Evolutionary conservation across 2,888 invertebrate genomes (phyloP), one percentile per base, ranked within the genome.

Genomic region (Tortricodes alternella): DNA sequence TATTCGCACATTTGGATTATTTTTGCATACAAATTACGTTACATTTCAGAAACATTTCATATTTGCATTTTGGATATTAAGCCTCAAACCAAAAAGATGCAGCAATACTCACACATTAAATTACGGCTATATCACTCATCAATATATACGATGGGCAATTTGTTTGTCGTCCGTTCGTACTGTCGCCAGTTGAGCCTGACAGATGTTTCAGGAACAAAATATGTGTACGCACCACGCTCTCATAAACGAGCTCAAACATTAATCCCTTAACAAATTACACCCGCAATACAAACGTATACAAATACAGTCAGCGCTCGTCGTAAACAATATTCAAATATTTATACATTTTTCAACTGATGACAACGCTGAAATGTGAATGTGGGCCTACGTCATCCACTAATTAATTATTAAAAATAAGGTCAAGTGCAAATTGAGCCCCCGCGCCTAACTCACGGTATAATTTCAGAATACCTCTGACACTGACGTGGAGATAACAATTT

Each of bases 161-260:
- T 80, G 79, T 83, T 76, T 70, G 73, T 74, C 74, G 75, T 76
- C 79, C 79, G 80, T 81, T 80, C 80, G 80, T 78, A 76, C 76
- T 84, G 85, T 84, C 83, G 78, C 79, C 78, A 70, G 82, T 84
- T 86, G 83, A 87, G 87, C 88, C 75, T 87, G 87, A 88, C 82
- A 80, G 84, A 88, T 86, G 82, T 79, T 35, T 39, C 27, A 80
- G 78, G 75, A 80, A 80, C 83, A 85, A 84, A 86, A 87, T 86
- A 88, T 85, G 87, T 79, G 83, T 78, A 73, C 66, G 70, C 81
- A 80, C 83, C 85, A 83, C 77, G 80, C 78, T 78, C 79, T 80
- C 81, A 85, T 86, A 85, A 85, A 82, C 80, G 83, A 73, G 82
- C 85, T 83, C 76, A 82, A 85, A 83, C 79, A 80, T 84, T 84